Evolutionary conservation across 2,113 vertebrate genomes (phyloP).

Genomic region (Nothocercus nigrocapillus): DNA sequence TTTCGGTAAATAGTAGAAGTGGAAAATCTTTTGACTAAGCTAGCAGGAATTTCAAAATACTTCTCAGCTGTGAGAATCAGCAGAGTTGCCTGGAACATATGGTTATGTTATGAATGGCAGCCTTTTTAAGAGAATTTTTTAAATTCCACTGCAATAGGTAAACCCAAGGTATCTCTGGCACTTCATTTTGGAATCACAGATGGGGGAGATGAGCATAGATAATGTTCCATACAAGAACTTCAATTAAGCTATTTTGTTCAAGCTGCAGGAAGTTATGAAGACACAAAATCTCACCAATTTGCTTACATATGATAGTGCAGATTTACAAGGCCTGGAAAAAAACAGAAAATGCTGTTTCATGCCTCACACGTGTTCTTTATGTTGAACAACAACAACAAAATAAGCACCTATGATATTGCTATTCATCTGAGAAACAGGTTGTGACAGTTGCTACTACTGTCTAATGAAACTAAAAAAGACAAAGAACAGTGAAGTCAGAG

Average conservation of each 20-base stretch:
- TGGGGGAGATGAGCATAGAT: background rate
- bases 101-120: background rate
- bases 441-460: background rate
- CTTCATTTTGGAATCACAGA: background rate
- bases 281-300: background rate
- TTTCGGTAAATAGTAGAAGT: background rate
- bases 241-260: background rate
- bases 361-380: accelerated
- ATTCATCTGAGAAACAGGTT: background rate
- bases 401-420: background rate
- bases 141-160: background rate
- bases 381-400: background rate
- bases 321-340: background rate
- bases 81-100: background rate
- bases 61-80: background rate
- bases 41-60: background rate
- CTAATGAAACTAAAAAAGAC: background rate
- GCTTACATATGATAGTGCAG: background rate
- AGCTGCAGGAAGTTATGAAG: background rate
- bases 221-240: background rate
- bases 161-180: background rate
- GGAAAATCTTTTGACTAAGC: background rate
- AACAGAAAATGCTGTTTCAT: background rate
- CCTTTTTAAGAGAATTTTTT: background rate
- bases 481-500: background rate